Evolutionary conservation across 2,888 invertebrate genomes (phyloP), one percentile per base, ranked within the genome.

Genomic region (Diplazon laetatorius): DNA sequence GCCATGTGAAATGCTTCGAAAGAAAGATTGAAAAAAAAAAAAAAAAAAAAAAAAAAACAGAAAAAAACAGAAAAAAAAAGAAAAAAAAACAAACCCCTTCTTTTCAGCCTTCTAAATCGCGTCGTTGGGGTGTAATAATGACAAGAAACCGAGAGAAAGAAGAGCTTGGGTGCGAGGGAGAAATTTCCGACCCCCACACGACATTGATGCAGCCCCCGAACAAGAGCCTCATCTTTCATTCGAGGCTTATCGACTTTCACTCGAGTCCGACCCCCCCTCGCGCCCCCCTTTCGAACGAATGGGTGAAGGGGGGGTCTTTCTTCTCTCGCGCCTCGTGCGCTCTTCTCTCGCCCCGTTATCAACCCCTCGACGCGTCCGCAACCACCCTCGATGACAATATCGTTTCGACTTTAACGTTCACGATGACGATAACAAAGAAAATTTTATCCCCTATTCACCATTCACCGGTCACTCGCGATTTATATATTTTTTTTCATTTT

Each of bases 191-290:
- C 2, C 4, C 30, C 30, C 66, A 60, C 66, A 46, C 44, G 52
- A 72, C 55, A 62, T 76, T 75, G 75, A 75, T 75, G 78, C 75
- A 78, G 75, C 78, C 62, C 59, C 75, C n/a, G n/a, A n/a, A 57
- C 75, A 72, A 75, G 75, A 78, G 60, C 75, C 75, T 78, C 78
- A 80, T 82, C 78, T 78, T 76, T 78, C 77, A 78, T 81, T 80
- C 78, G 74, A 55, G 73, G 77, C 76, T 76, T 78, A 82, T 82
- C 76, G 80, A 82, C 80, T 82, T 82, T 81, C 78, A 80, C 80
- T 81, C 63, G 57, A 82, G 69, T 79, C 80, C 48, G 70, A 79
- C 80, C 76, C 72, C 71, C 66, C 75, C 75, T 68, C 66, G 70
- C 75, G 5, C 48, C 55, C n/a, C n/a, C n/a, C n/a, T n/a, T n/a